Evolutionary conservation across 2,797 vertebrate genomes (phyloP), one percentile per base, ranked within the genome.

Genomic region (Cheirogaleus major): DNA sequence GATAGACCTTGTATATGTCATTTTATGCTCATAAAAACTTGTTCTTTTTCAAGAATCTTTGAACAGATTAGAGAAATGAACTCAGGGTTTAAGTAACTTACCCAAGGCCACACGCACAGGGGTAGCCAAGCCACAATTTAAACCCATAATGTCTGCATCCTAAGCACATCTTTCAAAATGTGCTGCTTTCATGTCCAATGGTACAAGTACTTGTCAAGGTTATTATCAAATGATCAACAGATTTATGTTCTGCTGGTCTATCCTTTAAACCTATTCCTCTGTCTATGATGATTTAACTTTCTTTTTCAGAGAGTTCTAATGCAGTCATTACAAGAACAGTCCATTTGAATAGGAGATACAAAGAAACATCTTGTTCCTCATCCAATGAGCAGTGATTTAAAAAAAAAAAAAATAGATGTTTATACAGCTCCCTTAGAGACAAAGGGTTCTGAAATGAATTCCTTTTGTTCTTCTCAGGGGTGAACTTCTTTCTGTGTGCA

Each of bases 361-460:
- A 45, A 72, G 59, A 65, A 67, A 55, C n/a, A 13, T 57, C 32
- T 78, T 84, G 12, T 80, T 70, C 41, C 12, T 63, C 17, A 83
- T n/a, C 69, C 38, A 79, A 25, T 48, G 4, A 59, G 32, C 17
- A 41, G 27, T 59, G 30, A 59, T 69, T 78, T 0, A 48, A 48
- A 48, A 15, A 48, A 8, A 18, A 38, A 22, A 48, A 89, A 41
- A 70, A 50, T 75, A 92, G 17, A 48, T 32, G 30, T 81, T 92
- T 70, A 52, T 43, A 88, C 18, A 88, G 30, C 6, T 93, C 8
- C 57, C 13, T 61, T 94, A 50, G 1, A 75, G 32, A 2, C 27
- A 82, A 67, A 22, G 11, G 80, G 87, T 95, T 75, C 79, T 82
- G 50, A 94, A 94, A 87, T 32, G 0, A 95, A 70, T 65, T 87